Base-by-base conservation (phyloP, 2,888 invertebrate genomes). In the Tachina lurida region DNA sequence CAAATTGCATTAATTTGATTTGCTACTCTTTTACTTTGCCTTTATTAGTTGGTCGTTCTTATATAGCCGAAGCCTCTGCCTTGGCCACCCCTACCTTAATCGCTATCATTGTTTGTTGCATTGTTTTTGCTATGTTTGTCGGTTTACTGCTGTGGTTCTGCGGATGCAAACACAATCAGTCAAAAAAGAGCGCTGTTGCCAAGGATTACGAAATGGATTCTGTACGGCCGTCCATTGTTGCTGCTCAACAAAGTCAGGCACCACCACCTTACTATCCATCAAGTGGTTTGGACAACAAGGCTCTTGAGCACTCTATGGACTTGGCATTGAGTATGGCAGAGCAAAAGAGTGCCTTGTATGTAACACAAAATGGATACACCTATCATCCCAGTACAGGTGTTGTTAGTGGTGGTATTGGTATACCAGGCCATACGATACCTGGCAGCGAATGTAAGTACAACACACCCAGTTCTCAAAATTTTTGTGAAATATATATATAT, bases 121-220 rank as follows among this genome's bases (percentile, higher is more conserved):
- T 96, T 80, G 96, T 97, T n/a, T 96, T 97, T 89, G 94, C 96
- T 7, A 93, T 97, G 1, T 96, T 96, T 91, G 94, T 96, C 56
- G 95, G 95, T 15, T 93, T 97, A 9, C 93, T 97, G 82, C 94
- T 97, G 89, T 95, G 97, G 91, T 97, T 97, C 94, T 97, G 97
- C 91, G 96, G 96, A 84, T 97, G 97, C 93, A 96, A 96, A 89
- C 95, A 96, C 84, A 96, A 96, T 90, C 96, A 96, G 90, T 95
- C 95, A 89, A 97, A 97, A 92, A 97, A 97, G 92, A 96, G 97
- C 87, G 94, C 94, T 87, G 95, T 95, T 88, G 95, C 96, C 43
- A 98, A 98, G 93, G 97, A 97, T 92, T 97, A 97, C 92, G 97
- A 97, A 93, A 96, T 97, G 96, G 97, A 97, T 91, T 96, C 97